Base-by-base conservation (phyloP, 2,113 vertebrate genomes). In the Gymnorhina tibicen region DNA sequence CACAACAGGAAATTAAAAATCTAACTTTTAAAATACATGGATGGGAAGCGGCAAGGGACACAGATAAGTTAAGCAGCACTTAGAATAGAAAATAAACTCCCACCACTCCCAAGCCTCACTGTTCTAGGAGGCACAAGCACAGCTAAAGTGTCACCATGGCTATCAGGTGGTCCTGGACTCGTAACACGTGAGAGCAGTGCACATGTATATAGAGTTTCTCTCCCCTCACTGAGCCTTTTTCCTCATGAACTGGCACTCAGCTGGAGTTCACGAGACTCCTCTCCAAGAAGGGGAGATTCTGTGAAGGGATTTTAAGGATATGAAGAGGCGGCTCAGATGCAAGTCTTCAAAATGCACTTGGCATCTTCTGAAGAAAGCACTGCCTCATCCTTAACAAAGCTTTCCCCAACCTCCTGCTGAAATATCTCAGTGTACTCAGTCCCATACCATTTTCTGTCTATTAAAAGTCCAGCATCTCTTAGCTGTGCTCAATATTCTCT, bases 1-100 rank as follows among this genome's bases (percentile, higher is more conserved):
- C 93, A 73, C 70, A 91, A 92, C 89, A 95, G 97, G 97, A 97
- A 97, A 97, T 97, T 79, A 93, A 95, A 96, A 91, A 73, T 63
- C 92, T 74, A 67, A 90, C 75, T 95, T 93, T 20, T 55, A 75
- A 89, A 95, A 88, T 49, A 53, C 4, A 1, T 22, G 68, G 92
- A 92, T 66, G 79, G 52, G 90, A 95, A 86, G 82, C 47, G 86
- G 60, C 64, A 84, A 86, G 52, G 69, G 82, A 92, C 39, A 77
- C 16, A 60, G 64, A 67, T 24, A 83, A 91, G 62, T 68, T 60
- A 64, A 93, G 80, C 44, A 46, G 49, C 2, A 2, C 78, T 87
- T 66, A 26, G 79, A 90, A 78, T 0, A 78, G 83, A 87, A 96
- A 95, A 87, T 68, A 79, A 91, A 76, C 73, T 91, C 41, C 30